Evolutionary conservation across 2,888 invertebrate species (phyloP).

Genomic region (Agrochola circellaris): DNA sequence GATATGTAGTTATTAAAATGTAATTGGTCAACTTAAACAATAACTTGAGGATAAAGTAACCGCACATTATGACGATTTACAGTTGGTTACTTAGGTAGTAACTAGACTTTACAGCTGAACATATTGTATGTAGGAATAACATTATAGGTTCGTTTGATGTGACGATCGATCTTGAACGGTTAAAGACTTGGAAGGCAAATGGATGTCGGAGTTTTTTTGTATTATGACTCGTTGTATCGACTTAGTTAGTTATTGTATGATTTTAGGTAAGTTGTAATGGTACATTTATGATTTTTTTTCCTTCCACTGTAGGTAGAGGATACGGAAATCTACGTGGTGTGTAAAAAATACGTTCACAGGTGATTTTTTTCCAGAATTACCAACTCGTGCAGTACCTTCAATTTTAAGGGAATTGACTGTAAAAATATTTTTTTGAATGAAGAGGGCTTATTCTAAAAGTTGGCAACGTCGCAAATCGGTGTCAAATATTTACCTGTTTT

Average conservation of each 20-base stretch:
- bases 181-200: background rate
- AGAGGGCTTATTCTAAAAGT: no score
- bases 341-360: background rate
- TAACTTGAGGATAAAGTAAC: conserved; percentile 14
- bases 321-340: no score
- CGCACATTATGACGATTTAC: background rate
- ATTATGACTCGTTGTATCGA: background rate
- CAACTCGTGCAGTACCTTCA: background rate
- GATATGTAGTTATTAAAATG: conserved; percentile 37
- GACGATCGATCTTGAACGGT: background rate
- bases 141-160: background rate
- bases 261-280: no score
- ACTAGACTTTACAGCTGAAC: background rate
- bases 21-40: conserved; percentile 29
- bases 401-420: background rate
- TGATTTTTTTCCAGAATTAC: background rate
- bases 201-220: background rate
- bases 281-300: background rate
- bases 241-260: background rate
- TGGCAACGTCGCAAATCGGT: no score
- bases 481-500: no score
- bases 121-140: no score
- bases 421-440: background rate
- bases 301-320: background rate
- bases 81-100: background rate